Base-by-base conservation (phyloP, 2,888 invertebrate genomes). In the Dromius quadrimaculatus region DNA sequence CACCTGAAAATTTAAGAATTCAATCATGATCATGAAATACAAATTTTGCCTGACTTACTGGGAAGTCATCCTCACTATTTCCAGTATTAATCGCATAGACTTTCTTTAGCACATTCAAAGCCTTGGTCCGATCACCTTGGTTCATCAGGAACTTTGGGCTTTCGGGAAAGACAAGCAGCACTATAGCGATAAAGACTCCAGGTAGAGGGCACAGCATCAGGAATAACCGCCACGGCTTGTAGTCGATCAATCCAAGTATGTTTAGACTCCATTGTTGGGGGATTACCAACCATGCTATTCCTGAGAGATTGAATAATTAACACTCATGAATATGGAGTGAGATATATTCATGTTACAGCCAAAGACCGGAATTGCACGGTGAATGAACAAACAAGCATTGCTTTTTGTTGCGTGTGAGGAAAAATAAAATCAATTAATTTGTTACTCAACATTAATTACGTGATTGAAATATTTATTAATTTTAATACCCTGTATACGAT, bases 71-170 rank as follows among this genome's bases (percentile, higher is more conserved):
- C 36, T 72, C 59, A 9, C 62, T 47, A 15, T 71, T 73, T 11
- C 77, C 75, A 2, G 76, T 77, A 59, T 79, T 79, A 15, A 63
- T 23, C 8, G 72, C 50, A 71, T 77, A 79, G 62, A 79, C 76
- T 28, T 72, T 72, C 62, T 62, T 74, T n/a, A 77, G 41, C 9
- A 77, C 73, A 20, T 62, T 68, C 2, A 77, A 50, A 9, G 76
- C 73, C 68, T 75, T 73, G 13, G 63, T 54, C n/a, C 50, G 20
- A 41, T 74, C 71, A 5, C 76, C 76, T 28, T 47, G 72, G 32
- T 74, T 70, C 47, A 74, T 72, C 13, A 76, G 57, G 71, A 73
- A 77, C 50, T 76, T 76, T 1, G 77, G 77, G 50, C 76, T 77
- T 73, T 77, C 77, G n/a, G 76, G 76, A 11, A 76, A 72, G 15